Evolutionary conservation across 2,888 invertebrate species (phyloP), one percentile per base, ranked within the genome.

Genomic region (Sarcophaga subvicina): DNA sequence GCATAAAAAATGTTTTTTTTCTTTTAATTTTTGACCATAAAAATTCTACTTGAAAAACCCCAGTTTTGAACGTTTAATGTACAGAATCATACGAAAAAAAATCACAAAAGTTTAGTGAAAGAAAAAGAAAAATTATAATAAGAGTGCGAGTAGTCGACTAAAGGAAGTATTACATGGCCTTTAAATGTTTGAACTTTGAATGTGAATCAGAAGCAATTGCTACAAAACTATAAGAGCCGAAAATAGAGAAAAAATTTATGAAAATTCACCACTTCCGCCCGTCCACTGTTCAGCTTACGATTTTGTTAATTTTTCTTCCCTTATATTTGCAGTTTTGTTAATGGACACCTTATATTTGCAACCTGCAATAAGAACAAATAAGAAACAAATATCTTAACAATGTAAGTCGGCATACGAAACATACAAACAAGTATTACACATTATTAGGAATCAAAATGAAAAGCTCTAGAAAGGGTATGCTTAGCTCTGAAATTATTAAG

Each of bases 241-340:
- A 69, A 69, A 47, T 0, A 69, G 47, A 20, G 49, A 54, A 4
- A 54, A 17, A 73, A 0, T 37, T 12, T 64, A 59, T 27, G 0
- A 79, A 83, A 45, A 27, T 27, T 27, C 20, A 2, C 47, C 90
- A 95, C 97, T 96, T 94, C 98, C 98, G 94, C 97, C 96, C 78
- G 98, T 98, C 98, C 98, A 98, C 83, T 96, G 95, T 45, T 97
- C 96, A 67, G 96, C 95, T 88, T 96, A 95, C 98, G 98, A 99
- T 88, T 95, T 95, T 1, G 98, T 98, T 0, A 92, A 98, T 99
- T 87, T 97, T 96, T 90, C 4, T 96, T 95, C 91, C 98, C 98
- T 88, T 97, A 95, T 71, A 95, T 95, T 82, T 96, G 95, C 4
- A 98, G 98, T 87, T 97, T 97, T 86, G 96, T 95, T 83, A 90